Evolutionary conservation across 2,113 vertebrate genomes (phyloP).

Genomic region (Perca flavescens): DNA sequence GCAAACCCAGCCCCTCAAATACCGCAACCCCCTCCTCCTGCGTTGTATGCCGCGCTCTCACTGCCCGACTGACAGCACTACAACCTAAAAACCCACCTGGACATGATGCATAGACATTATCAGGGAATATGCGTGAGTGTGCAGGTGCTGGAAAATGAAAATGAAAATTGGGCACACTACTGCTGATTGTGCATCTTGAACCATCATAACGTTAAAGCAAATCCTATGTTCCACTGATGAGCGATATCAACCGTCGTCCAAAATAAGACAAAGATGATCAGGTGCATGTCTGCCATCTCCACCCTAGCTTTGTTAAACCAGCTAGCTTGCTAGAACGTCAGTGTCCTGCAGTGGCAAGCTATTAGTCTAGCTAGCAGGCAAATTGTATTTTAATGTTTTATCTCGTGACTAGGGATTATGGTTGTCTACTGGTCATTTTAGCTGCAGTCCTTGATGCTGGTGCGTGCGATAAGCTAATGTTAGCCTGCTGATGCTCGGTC

Average conservation of each 20-base stretch:
- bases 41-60: constrained; percentile 31
- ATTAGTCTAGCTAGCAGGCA: neutral
- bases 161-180: neutral
- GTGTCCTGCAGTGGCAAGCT: neutral
- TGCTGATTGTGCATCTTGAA: neutral
- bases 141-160: neutral
- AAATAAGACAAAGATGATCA: constrained; percentile 31
- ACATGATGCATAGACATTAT: constrained; percentile 7
- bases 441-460: constrained; percentile 34
- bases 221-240: neutral
- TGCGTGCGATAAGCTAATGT: constrained; percentile 40
- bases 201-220: neutral
- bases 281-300: constrained; percentile 46
- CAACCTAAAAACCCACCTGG: constrained; percentile 23
- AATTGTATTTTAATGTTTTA: neutral
- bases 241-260: neutral
- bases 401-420: neutral
- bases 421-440: constrained; percentile 27
- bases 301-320: constrained; percentile 33
- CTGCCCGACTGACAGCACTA: constrained; percentile 11
- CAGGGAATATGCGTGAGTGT: constrained; percentile 12
- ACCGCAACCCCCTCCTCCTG: constrained; percentile 66
- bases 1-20: constrained; percentile 74
- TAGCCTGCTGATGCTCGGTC: constrained; percentile 30
- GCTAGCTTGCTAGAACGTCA: constrained; percentile 22